These are phyloP conservation scores for Troides helena DNA, from an alignment of 2,888 invertebrate genomes.

Conservation along the genomic window DNA sequence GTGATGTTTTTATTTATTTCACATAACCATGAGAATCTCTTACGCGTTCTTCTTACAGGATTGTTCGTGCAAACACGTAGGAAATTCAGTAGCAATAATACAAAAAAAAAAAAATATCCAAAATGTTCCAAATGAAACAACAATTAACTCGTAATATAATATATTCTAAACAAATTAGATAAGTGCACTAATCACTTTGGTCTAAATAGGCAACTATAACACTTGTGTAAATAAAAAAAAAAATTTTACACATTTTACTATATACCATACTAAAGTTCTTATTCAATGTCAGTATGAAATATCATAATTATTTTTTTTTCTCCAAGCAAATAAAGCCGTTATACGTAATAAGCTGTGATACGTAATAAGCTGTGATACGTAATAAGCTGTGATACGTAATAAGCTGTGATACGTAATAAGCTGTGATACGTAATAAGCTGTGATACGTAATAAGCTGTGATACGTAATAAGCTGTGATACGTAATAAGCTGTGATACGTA, in stretches of 20 bases:
- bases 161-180: conserved; percentile 42
- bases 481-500: too few species aligned
- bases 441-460: too few species aligned
- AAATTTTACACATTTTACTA: not conserved
- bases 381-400: too few species aligned
- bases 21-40: too few species aligned
- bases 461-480: too few species aligned
- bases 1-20: too few species aligned
- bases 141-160: conserved; percentile 42
- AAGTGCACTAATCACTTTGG: conserved; percentile 13
- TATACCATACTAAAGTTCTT: not conserved
- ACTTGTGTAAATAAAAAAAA: not conserved
- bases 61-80: conserved; percentile 86
- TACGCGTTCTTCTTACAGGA: too few species aligned
- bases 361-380: too few species aligned
- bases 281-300: not conserved
- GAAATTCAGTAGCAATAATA: conserved; percentile 41
- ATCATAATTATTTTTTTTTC: not conserved
- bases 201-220: conserved; percentile 6
- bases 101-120: not conserved
- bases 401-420: too few species aligned
- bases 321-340: too few species aligned
- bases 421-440: too few species aligned
- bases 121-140: conserved; percentile 33
- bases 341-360: too few species aligned